Conservation (phyloP, 2,113 vertebrate species). For the Andinoacara biseriatus region DNA sequence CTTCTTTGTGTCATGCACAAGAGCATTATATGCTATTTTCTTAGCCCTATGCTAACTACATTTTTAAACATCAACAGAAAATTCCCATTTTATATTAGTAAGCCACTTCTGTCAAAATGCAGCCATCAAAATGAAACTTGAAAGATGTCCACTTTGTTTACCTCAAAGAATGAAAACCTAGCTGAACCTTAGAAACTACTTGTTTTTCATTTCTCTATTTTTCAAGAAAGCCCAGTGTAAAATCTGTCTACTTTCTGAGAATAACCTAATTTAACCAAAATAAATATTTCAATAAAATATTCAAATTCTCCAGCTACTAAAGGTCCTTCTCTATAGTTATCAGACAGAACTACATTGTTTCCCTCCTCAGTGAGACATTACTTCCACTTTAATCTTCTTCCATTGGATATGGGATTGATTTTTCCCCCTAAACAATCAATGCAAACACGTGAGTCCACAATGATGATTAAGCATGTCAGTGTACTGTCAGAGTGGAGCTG, state of each 20-base stretch:
- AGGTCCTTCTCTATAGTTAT: not conserved
- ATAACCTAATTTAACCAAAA: not conserved
- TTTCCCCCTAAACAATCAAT: not conserved
- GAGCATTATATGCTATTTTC: fast-evolving
- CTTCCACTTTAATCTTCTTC: not conserved
- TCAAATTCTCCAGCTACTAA: fast-evolving
- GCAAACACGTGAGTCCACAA: not conserved
- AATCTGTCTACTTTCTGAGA: not conserved
- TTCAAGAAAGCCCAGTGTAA: no score
- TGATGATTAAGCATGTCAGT: not conserved
- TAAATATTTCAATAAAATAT: not conserved
- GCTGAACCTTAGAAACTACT: no score
- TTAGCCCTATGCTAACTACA: not conserved
- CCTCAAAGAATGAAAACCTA: no score
- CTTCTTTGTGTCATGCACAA: fast-evolving
- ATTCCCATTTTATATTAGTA: no score
- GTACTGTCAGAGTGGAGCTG: not conserved
- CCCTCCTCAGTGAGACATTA: not conserved
- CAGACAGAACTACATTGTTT: not conserved
- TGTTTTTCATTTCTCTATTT: no score
- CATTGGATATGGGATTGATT: fast-evolving
- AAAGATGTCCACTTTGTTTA: no score
- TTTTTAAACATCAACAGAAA: not conserved
- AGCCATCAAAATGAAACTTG: no score
- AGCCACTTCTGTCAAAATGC: no score